Evolutionary conservation across 2,113 vertebrate species (phyloP), one percentile per base, ranked within the genome.

Genomic region (Corvus cornix): DNA sequence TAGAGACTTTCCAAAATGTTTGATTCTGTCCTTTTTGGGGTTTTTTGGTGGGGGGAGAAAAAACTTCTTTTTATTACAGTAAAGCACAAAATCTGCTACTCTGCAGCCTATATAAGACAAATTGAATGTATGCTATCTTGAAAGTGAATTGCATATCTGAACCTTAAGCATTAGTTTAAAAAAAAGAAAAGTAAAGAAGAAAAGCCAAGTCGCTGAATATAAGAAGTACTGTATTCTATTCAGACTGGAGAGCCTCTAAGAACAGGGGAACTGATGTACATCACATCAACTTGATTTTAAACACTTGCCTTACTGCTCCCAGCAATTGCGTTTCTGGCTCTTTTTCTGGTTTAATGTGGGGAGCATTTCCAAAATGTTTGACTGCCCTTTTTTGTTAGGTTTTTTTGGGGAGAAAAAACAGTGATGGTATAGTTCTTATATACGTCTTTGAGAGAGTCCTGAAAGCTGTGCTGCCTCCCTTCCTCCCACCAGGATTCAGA

Each of bases 381-480:
- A 13, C 26, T 41, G 9, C 60, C 8, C 10, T 9, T 33, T 52
- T 21, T 33, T 33, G 11, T 48, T 5, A 5, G 6, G 3, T 5
- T 31, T 66, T 41, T 24, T 9, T 0, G 6, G 6, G 41, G 17
- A 6, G 8, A 6, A 35, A 56, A 58, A 11, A 11, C 52, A 28
- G 11, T 5, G 1, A 3, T 44, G 7, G 5, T 59, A 1, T 4
- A 30, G 11, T 55, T 72, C 24, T 41, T 31, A 11, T 0, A 49
- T 49, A 49, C 3, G 41, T 18, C 24, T 58, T 70, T 12, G 11
- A 66, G 63, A 46, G 77, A 52, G 24, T 56, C 43, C 23, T 51
- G 48, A 70, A 41, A 58, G 30, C 20, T 52, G 7, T 18, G 20
- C 53, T 48, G 19, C 31, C 22, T 66, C 21, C n/a, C 18, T 48